Percentiles rank a stretch among this genome's conserved stretches.
Evolutionary conservation across 2,113 vertebrate species (phyloP).

Genomic region (Megaceryle torquata): DNA sequence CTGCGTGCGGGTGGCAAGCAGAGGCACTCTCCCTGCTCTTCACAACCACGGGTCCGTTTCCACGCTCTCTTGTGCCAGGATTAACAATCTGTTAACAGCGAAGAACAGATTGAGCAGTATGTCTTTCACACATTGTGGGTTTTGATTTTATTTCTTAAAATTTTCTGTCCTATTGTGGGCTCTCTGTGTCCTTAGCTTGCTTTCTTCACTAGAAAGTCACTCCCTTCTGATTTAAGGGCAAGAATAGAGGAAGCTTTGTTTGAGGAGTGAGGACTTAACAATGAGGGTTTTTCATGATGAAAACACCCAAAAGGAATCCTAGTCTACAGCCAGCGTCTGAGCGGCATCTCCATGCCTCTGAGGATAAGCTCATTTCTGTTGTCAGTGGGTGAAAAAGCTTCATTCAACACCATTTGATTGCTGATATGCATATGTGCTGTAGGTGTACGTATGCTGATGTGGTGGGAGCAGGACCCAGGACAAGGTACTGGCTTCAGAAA

Average conservation of each 20-base stretch:
- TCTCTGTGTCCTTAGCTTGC: background rate
- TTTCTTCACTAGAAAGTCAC: background rate
- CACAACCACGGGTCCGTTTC: background rate
- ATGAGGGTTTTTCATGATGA: background rate
- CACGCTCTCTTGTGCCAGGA: background rate
- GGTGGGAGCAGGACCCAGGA: background rate
- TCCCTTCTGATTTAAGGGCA: slow-evolving; percentile 16
- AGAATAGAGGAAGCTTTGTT: background rate
- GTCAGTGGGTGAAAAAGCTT: background rate
- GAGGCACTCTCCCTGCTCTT: background rate
- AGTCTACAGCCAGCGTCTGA: background rate
- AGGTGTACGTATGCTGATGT: background rate
- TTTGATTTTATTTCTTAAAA: slow-evolving; percentile 10
- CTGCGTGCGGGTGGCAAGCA: rapidly evolving
- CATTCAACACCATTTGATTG: background rate
- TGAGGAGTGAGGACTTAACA: background rate
- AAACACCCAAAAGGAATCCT: background rate
- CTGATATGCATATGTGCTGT: background rate
- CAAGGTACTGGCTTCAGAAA: background rate
- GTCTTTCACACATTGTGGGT: background rate
- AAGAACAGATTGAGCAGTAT: background rate
- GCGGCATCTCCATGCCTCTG: background rate
- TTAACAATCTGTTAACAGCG: background rate
- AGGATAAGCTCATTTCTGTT: background rate
- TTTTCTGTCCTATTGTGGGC: background rate